These are phyloP conservation scores for Drosophila nigrodunni DNA, from an alignment of 1,140 invertebrate genomes.

Conservation along the genomic window DNA sequence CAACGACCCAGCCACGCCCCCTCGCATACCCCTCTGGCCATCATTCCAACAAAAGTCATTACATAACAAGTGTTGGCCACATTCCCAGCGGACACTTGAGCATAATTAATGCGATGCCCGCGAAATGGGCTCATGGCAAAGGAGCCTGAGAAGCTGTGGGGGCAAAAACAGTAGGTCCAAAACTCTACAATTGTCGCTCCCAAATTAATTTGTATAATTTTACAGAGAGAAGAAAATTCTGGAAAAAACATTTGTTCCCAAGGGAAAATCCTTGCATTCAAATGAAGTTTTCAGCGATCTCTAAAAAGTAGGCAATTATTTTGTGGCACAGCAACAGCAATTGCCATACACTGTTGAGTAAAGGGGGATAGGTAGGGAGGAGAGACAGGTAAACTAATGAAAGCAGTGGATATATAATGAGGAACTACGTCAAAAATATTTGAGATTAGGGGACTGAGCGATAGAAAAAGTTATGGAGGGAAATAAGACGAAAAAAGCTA, in stretches of 20 bases:
- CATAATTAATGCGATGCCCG: constrained; percentile 77
- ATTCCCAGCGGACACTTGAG: constrained; percentile 81
- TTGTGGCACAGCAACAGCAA: constrained; percentile 62
- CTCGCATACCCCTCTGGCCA: neutral
- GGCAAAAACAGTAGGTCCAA: neutral
- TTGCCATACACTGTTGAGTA: constrained; percentile 1
- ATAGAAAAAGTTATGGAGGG: neutral
- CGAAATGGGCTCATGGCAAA: constrained; percentile 56
- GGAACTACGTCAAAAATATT: neutral
- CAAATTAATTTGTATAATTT: constrained; percentile 83
- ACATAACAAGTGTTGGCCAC: constrained; percentile 80
- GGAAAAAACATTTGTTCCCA: constrained; percentile 38
- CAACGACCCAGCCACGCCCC: neutral
- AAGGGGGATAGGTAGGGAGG: constrained; percentile 6
- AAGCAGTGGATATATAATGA: constrained; percentile 9
- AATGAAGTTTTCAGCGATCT: constrained; percentile 59
- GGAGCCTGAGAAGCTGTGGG: neutral
- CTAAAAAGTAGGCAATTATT: constrained; percentile 75
- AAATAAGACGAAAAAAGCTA: constrained; percentile 2
- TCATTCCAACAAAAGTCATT: constrained; percentile 71
- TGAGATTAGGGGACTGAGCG: neutral
- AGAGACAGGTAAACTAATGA: constrained; percentile 57
- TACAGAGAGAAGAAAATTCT: constrained; percentile 39
- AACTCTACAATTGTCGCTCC: constrained; percentile 73
- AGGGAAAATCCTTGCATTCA: constrained; percentile 50